These are phyloP conservation scores for Synodontis membranacea DNA, from an alignment of 2,113 vertebrate species.

Conservation along the genomic window DNA sequence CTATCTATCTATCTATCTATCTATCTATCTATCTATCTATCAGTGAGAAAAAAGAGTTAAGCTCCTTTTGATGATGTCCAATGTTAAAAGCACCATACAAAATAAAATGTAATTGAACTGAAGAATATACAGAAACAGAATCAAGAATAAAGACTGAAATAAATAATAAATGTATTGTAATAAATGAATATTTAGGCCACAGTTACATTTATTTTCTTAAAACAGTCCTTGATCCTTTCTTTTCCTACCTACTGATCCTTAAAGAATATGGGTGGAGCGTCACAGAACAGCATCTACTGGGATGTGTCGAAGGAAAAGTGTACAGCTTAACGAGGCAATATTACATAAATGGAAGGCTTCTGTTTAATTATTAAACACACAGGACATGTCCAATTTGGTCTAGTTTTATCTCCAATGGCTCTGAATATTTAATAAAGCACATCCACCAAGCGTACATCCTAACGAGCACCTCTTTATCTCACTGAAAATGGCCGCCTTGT, in stretches of 20 bases:
- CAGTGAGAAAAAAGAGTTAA: no score
- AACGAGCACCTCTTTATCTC: constrained; percentile 11
- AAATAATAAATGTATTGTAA: no score
- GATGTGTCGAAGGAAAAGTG: constrained; percentile 3
- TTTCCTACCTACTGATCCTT: background rate
- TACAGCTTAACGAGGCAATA: constrained; percentile 35
- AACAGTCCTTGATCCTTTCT: background rate
- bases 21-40: no score
- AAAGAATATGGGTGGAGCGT: background rate
- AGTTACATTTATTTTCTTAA: background rate
- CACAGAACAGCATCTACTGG: background rate
- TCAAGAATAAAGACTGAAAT: no score
- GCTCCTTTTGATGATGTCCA: no score
- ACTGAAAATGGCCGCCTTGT: background rate
- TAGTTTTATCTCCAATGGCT: constrained; percentile 46
- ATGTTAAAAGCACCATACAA: no score
- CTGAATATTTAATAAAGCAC: constrained; percentile 55
- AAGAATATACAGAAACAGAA: background rate
- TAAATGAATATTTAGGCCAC: background rate
- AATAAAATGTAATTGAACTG: background rate
- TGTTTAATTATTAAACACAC: constrained; percentile 50
- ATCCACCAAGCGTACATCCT: constrained; percentile 34
- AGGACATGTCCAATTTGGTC: constrained; percentile 52
- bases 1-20: no score
- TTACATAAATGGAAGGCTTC: constrained; percentile 43